Evolutionary conservation across 2,888 invertebrate genomes (phyloP).

Genomic region (Therioaphis trifolii): DNA sequence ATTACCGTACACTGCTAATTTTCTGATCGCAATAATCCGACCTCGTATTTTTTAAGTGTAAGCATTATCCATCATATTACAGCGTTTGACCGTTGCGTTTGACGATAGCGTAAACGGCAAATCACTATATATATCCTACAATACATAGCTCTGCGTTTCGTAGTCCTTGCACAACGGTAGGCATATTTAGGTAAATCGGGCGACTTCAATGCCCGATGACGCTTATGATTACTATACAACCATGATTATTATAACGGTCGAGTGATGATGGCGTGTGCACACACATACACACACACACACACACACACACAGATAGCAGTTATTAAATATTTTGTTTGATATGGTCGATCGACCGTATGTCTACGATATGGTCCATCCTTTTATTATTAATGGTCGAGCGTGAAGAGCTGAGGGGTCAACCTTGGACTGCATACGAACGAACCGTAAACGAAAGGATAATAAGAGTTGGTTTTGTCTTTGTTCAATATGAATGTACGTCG

Average conservation of each 20-base stretch:
- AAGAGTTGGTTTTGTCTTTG: not conserved
- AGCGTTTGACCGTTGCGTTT: not conserved
- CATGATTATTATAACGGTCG: not conserved
- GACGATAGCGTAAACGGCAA: not conserved
- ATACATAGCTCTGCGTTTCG: too few relatives aligned
- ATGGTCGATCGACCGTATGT: not conserved
- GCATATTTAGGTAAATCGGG: not conserved
- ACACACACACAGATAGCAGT: not conserved
- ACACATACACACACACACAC: not conserved
- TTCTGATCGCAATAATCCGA: too few relatives aligned
- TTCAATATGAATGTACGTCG: not conserved
- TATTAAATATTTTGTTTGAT: not conserved
- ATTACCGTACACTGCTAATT: too few relatives aligned
- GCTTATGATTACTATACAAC: not conserved
- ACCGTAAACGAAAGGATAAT: conserved; percentile 12
- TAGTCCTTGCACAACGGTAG: not conserved
- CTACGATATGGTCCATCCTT: not conserved
- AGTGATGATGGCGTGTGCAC: not conserved
- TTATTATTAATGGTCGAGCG: too few relatives aligned
- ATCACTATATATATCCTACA: not conserved
- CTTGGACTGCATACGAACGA: not conserved
- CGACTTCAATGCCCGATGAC: not conserved
- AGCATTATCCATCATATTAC: too few relatives aligned
- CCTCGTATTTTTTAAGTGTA: too few relatives aligned
- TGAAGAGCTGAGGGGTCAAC: not conserved